These are phyloP conservation scores for Nestor notabilis DNA, from an alignment of 2,113 vertebrate genomes.

Conservation along the genomic window DNA sequence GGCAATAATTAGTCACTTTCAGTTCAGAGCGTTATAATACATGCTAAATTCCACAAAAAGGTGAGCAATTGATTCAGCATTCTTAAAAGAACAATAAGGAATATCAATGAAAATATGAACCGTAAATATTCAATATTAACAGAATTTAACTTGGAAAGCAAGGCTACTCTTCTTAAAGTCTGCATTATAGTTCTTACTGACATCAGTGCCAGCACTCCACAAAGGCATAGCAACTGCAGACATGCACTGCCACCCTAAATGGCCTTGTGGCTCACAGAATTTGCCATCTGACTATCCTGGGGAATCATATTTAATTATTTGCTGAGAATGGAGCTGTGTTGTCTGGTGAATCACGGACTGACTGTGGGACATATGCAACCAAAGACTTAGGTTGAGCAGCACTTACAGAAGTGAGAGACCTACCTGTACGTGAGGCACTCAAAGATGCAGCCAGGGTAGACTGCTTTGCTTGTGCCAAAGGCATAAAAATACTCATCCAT, in stretches of 20 bases:
- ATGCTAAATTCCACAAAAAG: neutral
- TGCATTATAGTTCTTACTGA: neutral
- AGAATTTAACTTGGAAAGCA: neutral
- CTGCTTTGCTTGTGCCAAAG: neutral
- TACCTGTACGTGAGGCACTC: fast-evolving
- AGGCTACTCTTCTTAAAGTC: neutral
- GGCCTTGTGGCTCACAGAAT: fast-evolving
- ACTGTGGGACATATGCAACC: neutral
- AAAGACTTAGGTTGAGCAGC: neutral
- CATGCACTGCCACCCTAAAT: neutral
- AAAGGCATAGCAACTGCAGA: neutral
- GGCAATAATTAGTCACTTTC: neutral
- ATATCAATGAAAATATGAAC: neutral
- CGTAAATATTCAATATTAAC: neutral
- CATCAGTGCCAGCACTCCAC: neutral
- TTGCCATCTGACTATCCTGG: neutral
- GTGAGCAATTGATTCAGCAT: neutral
- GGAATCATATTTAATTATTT: neutral
- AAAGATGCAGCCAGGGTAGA: neutral
- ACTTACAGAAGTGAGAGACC: neutral
- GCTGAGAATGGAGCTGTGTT: neutral
- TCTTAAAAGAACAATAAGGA: neutral
- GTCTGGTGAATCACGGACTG: neutral
- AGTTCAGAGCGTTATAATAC: neutral
- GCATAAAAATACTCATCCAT: neutral